Evolutionary conservation across 2,888 invertebrate genomes (phyloP).

Genomic region (Tetropium fuscum): DNA sequence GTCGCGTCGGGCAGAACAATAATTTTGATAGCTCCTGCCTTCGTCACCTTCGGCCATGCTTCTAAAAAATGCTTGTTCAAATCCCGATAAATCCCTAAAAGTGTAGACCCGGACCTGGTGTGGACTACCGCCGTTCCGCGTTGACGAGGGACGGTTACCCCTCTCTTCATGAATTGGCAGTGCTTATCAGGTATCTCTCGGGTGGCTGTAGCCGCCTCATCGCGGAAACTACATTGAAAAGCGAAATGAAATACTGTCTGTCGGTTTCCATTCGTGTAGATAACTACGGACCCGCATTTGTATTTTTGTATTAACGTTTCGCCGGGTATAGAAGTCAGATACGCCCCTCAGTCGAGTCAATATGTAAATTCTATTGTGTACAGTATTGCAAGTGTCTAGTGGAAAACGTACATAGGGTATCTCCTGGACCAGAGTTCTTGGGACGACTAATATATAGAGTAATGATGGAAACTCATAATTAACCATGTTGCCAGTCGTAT

Average conservation of each 20-base stretch:
- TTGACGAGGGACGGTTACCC: constrained; percentile 42
- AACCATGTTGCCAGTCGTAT: no score
- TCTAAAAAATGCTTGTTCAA: no score
- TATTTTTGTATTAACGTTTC: constrained; percentile 21
- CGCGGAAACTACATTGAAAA: constrained; percentile 44
- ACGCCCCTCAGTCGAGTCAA: no score
- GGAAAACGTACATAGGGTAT: no score
- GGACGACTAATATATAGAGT: no score
- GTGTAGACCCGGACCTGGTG: neutral
- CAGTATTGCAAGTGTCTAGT: no score
- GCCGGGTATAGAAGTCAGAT: neutral
- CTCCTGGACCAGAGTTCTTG: no score
- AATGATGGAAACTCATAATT: no score
- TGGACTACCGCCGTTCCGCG: constrained; percentile 1
- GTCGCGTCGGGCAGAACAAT: no score
- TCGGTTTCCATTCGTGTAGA: constrained; percentile 41
- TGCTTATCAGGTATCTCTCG: constrained; percentile 47
- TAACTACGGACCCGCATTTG: constrained; percentile 34
- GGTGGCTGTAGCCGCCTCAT: constrained; percentile 35
- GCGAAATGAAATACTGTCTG: constrained; percentile 45
- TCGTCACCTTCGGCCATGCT: no score
- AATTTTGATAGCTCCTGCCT: no score
- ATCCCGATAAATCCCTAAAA: neutral
- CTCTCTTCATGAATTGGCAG: constrained; percentile 36
- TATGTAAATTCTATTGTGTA: neutral